Conservation (phyloP, 2,113 vertebrate genomes). For the Myocastor coypus region DNA sequence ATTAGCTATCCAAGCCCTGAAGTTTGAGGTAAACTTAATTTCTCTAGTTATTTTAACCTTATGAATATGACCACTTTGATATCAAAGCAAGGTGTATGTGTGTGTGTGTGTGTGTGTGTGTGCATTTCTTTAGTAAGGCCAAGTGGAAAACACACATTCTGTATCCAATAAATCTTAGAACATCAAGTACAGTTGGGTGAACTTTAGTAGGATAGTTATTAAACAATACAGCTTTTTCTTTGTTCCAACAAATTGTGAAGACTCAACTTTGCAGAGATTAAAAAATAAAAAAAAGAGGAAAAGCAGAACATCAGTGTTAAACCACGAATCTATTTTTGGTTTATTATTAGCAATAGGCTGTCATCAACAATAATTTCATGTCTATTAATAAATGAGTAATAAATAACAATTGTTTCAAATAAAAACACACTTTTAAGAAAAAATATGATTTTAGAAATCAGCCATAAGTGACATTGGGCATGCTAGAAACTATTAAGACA, state of each 20-base stretch:
- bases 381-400: constrained; percentile 69
- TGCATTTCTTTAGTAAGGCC: constrained; percentile 27
- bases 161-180: constrained; percentile 55
- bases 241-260: not conserved
- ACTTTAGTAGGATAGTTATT: constrained; percentile 29
- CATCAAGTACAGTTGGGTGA: constrained; percentile 38
- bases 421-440: constrained; percentile 60
- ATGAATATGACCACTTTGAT: not conserved
- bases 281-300: not conserved
- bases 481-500: constrained; percentile 55
- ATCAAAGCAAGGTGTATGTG: not conserved
- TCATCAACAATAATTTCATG: constrained; percentile 59
- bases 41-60: constrained; percentile 14
- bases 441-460: constrained; percentile 55
- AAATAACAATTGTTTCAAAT: constrained; percentile 66
- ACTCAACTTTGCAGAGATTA: not conserved
- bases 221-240: constrained; percentile 22
- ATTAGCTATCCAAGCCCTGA: constrained; percentile 1
- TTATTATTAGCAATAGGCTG: constrained; percentile 59
- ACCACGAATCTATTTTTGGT: constrained; percentile 31
- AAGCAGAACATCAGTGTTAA: not conserved
- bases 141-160: constrained; percentile 14
- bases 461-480: constrained; percentile 38
- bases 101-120: not conserved
- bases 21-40: constrained; percentile 44